Conservation (phyloP, 2,797 vertebrate species). For the Enteromius anoplus region DNA sequence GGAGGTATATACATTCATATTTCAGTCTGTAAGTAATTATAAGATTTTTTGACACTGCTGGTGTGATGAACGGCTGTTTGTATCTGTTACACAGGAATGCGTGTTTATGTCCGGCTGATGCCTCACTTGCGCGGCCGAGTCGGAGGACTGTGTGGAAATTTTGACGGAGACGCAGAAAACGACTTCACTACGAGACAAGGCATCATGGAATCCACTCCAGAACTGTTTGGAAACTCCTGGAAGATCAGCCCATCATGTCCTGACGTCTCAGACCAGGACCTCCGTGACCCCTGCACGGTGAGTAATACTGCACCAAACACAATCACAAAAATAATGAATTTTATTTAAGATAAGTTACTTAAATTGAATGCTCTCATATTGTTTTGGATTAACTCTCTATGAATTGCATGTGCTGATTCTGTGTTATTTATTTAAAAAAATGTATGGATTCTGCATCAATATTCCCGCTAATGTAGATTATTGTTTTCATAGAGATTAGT, state of each 20-base stretch:
- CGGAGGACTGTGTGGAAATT: conserved; percentile 88
- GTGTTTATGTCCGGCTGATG: conserved; percentile 83
- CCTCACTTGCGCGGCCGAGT: conserved; percentile 80
- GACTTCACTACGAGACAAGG: conserved; percentile 88
- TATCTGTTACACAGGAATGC: conserved; percentile 80
- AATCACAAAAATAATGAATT: neutral
- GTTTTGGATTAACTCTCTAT: neutral
- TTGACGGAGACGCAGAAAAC: conserved; percentile 88
- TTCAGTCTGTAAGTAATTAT: no score
- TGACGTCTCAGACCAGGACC: conserved; percentile 78
- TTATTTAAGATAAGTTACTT: neutral
- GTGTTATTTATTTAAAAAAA: neutral
- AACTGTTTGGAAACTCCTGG: conserved; percentile 93
- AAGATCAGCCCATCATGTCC: conserved; percentile 88
- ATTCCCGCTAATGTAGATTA: neutral
- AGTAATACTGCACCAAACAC: conserved; percentile 40
- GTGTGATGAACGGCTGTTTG: neutral
- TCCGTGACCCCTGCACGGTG: conserved; percentile 84
- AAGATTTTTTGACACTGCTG: neutral
- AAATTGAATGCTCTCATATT: neutral
- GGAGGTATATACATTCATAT: conserved; percentile 77
- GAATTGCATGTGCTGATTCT: neutral
- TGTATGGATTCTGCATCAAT: neutral
- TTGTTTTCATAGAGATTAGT: neutral
- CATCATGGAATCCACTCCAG: conserved; percentile 82